Conservation (phyloP, 1,140 invertebrate genomes). For the Helicorthomorpha holstii region DNA sequence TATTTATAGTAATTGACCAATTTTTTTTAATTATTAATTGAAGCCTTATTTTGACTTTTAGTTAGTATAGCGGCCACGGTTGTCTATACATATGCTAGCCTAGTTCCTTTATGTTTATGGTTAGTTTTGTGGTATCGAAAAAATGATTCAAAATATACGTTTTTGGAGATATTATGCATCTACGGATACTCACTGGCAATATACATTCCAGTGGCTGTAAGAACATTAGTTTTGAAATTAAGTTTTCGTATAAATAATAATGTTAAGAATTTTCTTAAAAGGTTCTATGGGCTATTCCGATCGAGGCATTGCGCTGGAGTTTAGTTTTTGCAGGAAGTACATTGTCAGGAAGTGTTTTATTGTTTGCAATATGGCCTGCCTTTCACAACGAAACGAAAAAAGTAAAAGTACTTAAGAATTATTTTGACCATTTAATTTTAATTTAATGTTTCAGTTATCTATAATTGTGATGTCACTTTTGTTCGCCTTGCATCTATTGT, state of each 20-base stretch:
- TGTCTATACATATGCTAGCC: conserved; percentile 74
- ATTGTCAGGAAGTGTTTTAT: conserved; percentile 67
- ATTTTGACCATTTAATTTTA: not conserved
- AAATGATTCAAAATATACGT: conserved; percentile 40
- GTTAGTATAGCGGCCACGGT: conserved; percentile 78
- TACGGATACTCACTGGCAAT: conserved; percentile 91
- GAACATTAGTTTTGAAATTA: conserved; percentile 9
- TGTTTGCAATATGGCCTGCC: conserved; percentile 60
- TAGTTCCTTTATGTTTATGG: conserved; percentile 69
- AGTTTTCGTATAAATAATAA: too few species aligned
- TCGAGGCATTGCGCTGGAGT: conserved; percentile 69
- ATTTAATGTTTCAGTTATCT: conserved; percentile 32
- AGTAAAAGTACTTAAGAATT: conserved; percentile 12
- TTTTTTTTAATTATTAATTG: not conserved
- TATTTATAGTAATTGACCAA: not conserved
- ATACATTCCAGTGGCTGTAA: conserved; percentile 75
- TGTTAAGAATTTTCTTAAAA: conserved; percentile 20
- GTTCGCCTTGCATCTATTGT: conserved; percentile 54
- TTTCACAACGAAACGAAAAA: conserved; percentile 37
- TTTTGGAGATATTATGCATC: conserved; percentile 66
- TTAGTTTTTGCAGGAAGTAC: conserved; percentile 58
- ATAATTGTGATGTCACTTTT: conserved; percentile 45
- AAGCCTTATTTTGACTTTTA: conserved; percentile 10
- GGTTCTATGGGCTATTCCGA: conserved; percentile 70
- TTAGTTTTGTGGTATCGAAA: conserved; percentile 63